Base-by-base conservation (phyloP, 2,797 vertebrate genomes). In the Typhlichthys eigenmanni region DNA sequence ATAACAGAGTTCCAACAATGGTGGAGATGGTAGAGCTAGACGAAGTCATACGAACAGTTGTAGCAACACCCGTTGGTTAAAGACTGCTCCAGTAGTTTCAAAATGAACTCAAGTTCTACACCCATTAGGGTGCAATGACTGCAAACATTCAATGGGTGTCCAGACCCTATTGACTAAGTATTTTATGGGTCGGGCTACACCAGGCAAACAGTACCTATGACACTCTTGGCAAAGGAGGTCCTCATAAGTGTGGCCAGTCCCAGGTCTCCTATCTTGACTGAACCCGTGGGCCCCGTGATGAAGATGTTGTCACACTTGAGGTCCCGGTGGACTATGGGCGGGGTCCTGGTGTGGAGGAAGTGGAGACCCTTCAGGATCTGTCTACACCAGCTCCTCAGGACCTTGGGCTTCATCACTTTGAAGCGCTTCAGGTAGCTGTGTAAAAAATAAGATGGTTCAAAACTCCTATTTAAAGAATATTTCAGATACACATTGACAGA, bases 301-400 rank as follows among this genome's bases (percentile, higher is more conserved):
- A 98, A 98, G 88, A 98, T 91, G 74, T 98, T 98, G 90, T 98
- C 97, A 0, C 97, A 98, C 87, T 98, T 98, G 79, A 98, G 95
- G 84, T 98, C 97, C 0, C 97, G 90, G 76, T 98, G 97, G 80
- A 98, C 92, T 84, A 98, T 97, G 43, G 96, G 96, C 10, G 96
- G 97, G 0, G 92, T 89, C 49, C 96, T 93, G 0, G 96, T 96
- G 83, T 98, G 96, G 66, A 98, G 93, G 83, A 98, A 98, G 68
- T 97, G 95, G 47, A 98, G 93, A 0, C 97, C 97, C 67, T 94
- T 94, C 8, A 99, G 90, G 86, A 98, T 97, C 86, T 98, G 96
- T 59, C 93, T 90, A 75, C 96, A 96, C 96, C 97, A 98, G 24
- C 95, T 92, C 86, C 95, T 95, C 68, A 98, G 92, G 58, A 99